Evolutionary conservation across 2,113 vertebrate genomes (phyloP).

Genomic region (Pongo abelii): DNA sequence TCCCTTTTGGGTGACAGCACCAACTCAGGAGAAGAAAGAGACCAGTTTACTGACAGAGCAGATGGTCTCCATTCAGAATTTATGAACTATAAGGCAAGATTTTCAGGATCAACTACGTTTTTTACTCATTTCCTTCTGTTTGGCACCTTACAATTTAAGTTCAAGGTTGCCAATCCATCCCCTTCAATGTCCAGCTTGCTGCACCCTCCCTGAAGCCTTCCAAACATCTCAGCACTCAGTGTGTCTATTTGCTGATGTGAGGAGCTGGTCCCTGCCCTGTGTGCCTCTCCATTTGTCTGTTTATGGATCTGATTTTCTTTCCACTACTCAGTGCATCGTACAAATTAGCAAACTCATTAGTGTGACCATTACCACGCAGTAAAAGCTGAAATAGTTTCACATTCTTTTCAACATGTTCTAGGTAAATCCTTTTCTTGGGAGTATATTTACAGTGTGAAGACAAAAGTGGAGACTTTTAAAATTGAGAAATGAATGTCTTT

Average conservation of each 20-base stretch:
- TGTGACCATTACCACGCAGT: not conserved
- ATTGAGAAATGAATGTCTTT: not conserved
- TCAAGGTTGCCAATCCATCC: not conserved
- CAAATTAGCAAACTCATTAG: not conserved
- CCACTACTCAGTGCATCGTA: fast-evolving
- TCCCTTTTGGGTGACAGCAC: slow-evolving; percentile 81
- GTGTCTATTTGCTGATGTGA: not conserved
- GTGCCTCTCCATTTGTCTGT: not conserved
- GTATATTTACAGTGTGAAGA: not conserved
- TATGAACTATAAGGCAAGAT: slow-evolving; percentile 91
- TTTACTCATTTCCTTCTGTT: not conserved
- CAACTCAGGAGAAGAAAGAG: slow-evolving; percentile 84
- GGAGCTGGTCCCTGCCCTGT: fast-evolving
- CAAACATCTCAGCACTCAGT: not conserved
- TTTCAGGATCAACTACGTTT: not conserved
- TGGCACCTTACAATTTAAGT: not conserved
- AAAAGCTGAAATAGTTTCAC: not conserved
- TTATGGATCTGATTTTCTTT: not conserved
- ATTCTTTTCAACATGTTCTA: not conserved
- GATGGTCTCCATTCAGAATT: slow-evolving; percentile 87
- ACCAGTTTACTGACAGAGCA: slow-evolving; percentile 82
- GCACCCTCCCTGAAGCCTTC: not conserved
- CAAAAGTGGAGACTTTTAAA: not conserved
- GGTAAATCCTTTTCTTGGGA: not conserved
- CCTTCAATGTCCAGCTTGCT: not conserved